Conservation (phyloP, 2,113 vertebrate genomes). For the Eurypyga helias region DNA sequence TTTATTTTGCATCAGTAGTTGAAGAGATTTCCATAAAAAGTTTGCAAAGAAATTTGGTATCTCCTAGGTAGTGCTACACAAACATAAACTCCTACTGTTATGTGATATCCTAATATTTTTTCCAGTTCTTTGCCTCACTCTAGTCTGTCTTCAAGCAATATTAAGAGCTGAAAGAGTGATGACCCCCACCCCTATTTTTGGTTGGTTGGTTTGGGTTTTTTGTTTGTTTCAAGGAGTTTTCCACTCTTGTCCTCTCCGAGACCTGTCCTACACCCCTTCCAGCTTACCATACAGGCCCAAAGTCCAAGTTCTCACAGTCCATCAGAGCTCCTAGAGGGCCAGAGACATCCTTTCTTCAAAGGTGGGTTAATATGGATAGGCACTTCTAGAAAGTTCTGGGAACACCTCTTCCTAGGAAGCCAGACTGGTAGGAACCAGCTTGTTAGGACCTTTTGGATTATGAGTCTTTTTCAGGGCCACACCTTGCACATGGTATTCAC, state of each 20-base stretch:
- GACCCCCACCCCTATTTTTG: no score
- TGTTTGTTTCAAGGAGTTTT: background rate
- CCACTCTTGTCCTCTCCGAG: background rate
- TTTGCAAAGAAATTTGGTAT: background rate
- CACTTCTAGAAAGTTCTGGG: background rate
- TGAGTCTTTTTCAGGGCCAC: background rate
- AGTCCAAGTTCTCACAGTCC: background rate
- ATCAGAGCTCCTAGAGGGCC: background rate
- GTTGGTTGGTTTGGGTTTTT: no score
- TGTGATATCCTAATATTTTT: background rate
- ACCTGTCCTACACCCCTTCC: background rate
- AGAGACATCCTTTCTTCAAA: background rate
- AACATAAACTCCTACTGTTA: background rate
- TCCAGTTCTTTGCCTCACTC: background rate
- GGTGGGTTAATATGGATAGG: background rate
- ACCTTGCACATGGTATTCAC: background rate
- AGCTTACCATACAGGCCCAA: background rate
- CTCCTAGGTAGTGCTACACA: background rate
- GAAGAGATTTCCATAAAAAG: background rate
- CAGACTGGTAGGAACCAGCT: background rate
- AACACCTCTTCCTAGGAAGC: background rate
- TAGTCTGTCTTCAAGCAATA: background rate
- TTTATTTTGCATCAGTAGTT: background rate
- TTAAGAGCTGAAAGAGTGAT: background rate
- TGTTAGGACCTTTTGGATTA: background rate